A percentile compares a stretch with the other conserved stretches of the same genome.
Conservation (phyloP, 2,113 vertebrate genomes). For the Pungitius pungitius region DNA sequence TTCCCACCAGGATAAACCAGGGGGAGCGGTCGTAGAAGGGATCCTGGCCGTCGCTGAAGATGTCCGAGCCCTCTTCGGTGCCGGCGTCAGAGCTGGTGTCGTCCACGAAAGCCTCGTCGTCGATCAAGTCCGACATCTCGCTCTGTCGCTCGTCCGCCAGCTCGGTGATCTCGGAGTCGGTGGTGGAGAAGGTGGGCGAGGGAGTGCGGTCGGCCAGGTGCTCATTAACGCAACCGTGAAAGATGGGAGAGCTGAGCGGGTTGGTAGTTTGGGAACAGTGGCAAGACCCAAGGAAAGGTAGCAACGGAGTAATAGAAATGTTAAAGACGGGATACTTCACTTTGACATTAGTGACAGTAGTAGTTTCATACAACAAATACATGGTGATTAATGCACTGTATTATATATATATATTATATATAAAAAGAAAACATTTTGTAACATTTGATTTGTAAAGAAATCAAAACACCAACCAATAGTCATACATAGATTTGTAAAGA, state of each 20-base stretch:
- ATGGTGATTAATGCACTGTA: neutral
- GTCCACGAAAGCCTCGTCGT: slow-evolving; percentile 98
- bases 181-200: slow-evolving; percentile 98
- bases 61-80: slow-evolving; percentile 96
- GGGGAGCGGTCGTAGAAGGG: slow-evolving; percentile 99
- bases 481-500: neutral
- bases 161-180: slow-evolving; percentile 98
- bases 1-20: slow-evolving; percentile 99
- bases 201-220: slow-evolving; percentile 97
- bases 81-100: slow-evolving; percentile 98
- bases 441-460: neutral
- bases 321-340: slow-evolving; percentile 42
- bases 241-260: slow-evolving; percentile 93
- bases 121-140: slow-evolving; percentile 96
- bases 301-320: slow-evolving; percentile 39
- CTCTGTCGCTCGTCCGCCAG: slow-evolving; percentile 98
- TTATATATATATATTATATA: too few species aligned
- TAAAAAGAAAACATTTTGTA: neutral
- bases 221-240: slow-evolving; percentile 98
- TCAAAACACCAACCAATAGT: neutral
- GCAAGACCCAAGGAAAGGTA: slow-evolving; percentile 48
- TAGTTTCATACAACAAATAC: neutral
- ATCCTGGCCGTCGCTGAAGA: slow-evolving; percentile 98
- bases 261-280: slow-evolving; percentile 44
- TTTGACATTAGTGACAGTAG: neutral